These are phyloP conservation scores for Diabrotica virgifera DNA, from an alignment of 1,140 invertebrate genomes.

Conservation along the genomic window DNA sequence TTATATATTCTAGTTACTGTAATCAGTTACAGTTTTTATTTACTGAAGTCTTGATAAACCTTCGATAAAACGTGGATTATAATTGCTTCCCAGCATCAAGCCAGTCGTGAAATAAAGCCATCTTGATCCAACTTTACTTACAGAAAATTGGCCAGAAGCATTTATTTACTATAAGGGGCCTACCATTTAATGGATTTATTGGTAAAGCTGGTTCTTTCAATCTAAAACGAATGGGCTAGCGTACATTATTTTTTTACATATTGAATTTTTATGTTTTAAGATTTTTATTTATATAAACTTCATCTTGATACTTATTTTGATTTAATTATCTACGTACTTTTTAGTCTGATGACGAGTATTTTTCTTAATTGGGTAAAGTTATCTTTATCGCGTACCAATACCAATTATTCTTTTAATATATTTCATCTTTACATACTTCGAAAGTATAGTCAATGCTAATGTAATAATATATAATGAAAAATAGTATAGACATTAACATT, in stretches of 20 bases:
- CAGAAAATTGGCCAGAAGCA: conserved; percentile 8
- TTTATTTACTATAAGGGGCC: conserved; percentile 3
- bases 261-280: neutral
- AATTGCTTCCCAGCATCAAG: no score
- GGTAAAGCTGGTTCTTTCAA: conserved; percentile 7
- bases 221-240: no score
- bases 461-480: conserved; percentile 24
- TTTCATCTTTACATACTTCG: conserved; percentile 18
- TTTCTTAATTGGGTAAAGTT: conserved; percentile 3
- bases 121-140: neutral
- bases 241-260: no score
- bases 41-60: no score
- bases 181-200: neutral
- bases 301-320: conserved; percentile 8
- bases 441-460: no score
- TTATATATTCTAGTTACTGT: no score
- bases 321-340: neutral
- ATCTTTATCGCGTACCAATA: conserved; percentile 1
- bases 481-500: conserved; percentile 28
- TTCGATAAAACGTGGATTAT: no score
- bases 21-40: no score
- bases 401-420: conserved; percentile 21
- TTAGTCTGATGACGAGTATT: conserved; percentile 12
- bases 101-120: no score
- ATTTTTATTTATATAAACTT: conserved; percentile 18